These are phyloP conservation scores for Pelobates cultripes DNA, from an alignment of 2,797 vertebrate species.

Conservation along the genomic window DNA sequence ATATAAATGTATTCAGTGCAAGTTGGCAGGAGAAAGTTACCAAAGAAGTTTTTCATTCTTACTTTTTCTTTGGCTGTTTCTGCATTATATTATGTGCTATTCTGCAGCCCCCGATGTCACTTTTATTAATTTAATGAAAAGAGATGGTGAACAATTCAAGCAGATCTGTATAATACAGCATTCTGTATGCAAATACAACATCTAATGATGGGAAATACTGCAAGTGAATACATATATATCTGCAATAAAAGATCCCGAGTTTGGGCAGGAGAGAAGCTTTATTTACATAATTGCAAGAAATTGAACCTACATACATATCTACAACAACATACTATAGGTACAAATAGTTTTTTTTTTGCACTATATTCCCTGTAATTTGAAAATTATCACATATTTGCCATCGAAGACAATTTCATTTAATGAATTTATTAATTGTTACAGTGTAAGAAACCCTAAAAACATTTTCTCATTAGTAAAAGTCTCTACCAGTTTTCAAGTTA, in stretches of 20 bases:
- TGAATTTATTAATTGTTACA: conserved; percentile 12
- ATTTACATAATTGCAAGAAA: conserved; percentile 30
- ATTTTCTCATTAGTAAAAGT: background rate
- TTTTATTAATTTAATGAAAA: conserved; percentile 37
- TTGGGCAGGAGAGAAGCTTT: conserved; percentile 2
- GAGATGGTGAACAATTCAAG: conserved; percentile 30
- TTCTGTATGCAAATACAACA: conserved; percentile 31
- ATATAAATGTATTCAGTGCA: background rate
- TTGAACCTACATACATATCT: background rate
- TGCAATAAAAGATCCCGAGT: conserved; percentile 14
- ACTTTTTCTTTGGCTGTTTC: conserved; percentile 5
- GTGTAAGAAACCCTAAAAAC: background rate
- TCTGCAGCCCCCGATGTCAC: background rate
- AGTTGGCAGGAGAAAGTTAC: background rate
- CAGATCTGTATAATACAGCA: conserved; percentile 34
- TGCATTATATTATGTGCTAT: conserved; percentile 17
- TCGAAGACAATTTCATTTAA: conserved; percentile 18
- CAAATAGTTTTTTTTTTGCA: conserved; percentile 23
- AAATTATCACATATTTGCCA: conserved; percentile 12
- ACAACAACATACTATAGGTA: background rate
- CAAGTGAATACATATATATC: conserved; percentile 11
- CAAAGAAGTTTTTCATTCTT: background rate
- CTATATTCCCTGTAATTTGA: conserved; percentile 19
- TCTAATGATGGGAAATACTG: conserved; percentile 21
- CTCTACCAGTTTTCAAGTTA: background rate